Conservation (phyloP, 1,140 invertebrate genomes). For the Maniola jurtina region DNA sequence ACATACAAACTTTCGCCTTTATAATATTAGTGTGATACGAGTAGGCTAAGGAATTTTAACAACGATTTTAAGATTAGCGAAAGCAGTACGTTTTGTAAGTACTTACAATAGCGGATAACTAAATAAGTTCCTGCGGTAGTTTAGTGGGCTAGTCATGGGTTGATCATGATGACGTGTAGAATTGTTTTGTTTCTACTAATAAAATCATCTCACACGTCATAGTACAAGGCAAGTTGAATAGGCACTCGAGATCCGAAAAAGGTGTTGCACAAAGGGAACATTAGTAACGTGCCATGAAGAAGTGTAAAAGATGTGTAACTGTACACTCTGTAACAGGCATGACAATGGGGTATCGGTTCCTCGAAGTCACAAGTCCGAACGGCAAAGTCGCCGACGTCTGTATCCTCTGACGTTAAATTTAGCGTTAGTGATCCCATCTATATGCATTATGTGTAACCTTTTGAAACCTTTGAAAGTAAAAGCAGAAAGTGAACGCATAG, state of each 20-base stretch:
- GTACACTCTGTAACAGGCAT: conserved; percentile 63
- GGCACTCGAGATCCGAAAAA: conserved; percentile 33
- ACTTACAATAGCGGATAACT: no score
- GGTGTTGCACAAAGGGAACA: conserved; percentile 56
- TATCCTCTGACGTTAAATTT: conserved; percentile 60
- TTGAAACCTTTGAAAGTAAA: conserved; percentile 56
- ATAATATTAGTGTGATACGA: no score
- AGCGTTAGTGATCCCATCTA: conserved; percentile 71
- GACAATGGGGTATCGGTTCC: conserved; percentile 71
- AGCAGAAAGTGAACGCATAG: conserved; percentile 14
- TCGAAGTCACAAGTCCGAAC: conserved; percentile 49
- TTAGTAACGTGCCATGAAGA: conserved; percentile 65
- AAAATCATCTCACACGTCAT: conserved; percentile 12
- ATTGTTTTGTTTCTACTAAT: background rate
- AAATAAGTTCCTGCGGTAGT: no score
- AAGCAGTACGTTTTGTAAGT: no score
- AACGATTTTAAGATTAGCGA: no score
- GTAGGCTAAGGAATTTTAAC: no score
- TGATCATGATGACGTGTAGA: no score
- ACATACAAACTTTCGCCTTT: no score
- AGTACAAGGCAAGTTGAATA: conserved; percentile 16
- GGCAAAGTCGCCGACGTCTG: conserved; percentile 48
- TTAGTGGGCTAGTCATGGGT: no score
- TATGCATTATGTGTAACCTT: conserved; percentile 34
- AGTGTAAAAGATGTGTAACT: conserved; percentile 64